These are phyloP conservation scores for Macaria liturata DNA, from an alignment of 2,888 invertebrate species.

Conservation along the genomic window DNA sequence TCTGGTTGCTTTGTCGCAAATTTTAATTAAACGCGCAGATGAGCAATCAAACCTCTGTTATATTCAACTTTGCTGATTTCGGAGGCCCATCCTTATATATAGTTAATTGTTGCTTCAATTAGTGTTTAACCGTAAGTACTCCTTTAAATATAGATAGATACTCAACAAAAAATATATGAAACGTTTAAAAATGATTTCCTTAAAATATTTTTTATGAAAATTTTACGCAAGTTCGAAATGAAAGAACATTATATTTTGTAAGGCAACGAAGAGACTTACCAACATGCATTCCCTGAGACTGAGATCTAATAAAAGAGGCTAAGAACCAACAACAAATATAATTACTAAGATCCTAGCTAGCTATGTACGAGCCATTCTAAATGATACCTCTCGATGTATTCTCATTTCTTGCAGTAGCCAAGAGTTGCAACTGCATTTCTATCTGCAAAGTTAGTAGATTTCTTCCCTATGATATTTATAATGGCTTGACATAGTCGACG, in stretches of 20 bases:
- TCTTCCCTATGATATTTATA: no score
- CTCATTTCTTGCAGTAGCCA: no score
- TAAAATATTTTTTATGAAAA: conserved; percentile 75
- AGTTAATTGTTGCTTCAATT: conserved; percentile 63
- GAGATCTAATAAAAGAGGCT: conserved; percentile 68
- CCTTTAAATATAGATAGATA: conserved; percentile 47
- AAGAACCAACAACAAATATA: conserved; percentile 66
- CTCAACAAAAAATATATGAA: conserved; percentile 43
- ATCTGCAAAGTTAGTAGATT: no score
- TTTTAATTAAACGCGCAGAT: no score
- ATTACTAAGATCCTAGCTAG: conserved; percentile 52
- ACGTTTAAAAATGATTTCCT: conserved; percentile 60
- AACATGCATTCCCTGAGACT: conserved; percentile 82
- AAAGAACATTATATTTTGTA: conserved; percentile 70
- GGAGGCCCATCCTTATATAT: conserved; percentile 6
- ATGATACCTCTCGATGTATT: no score
- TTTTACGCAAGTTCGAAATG: conserved; percentile 63
- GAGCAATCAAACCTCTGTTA: no score
- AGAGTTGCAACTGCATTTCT: no score
- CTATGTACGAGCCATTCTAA: no score
- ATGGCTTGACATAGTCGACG: conserved; percentile 20
- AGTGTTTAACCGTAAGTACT: conserved; percentile 63
- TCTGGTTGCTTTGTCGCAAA: neutral
- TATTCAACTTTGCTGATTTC: neutral
- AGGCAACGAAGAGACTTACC: conserved; percentile 82